Evolutionary conservation across 2,888 invertebrate species (phyloP), one percentile per base, ranked within the genome.

Genomic region (Brachyptera putata): DNA sequence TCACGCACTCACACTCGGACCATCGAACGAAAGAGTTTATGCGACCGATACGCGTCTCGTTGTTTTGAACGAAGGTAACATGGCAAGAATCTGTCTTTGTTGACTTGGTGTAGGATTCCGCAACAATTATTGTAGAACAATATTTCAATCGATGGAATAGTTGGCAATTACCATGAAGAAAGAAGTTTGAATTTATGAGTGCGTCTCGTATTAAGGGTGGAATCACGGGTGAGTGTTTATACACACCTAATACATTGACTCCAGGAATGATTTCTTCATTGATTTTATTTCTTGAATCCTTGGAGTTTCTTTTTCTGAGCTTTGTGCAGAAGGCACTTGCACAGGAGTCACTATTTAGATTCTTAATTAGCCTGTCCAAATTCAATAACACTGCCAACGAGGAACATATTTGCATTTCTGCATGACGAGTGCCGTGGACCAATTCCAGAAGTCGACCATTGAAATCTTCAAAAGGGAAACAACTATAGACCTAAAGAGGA

Each of bases 371-470:
- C 7, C 5, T 30, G 11, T 30, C 30, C 11, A 30, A 30, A 7
- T 5, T 30, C 11, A 30, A 30, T 7, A 30, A 30, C 11, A 11
- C 11, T 11, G 30, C 5, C 16, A 49, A 9, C 1, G 49, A 49
- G 16, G 49, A 16, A 49, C 49, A 49, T 3, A 49, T 49, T 5
- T 49, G 49, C n/a, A 9, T 3, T 5, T 24, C 49, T 14, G 22
- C 49, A 22, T 49, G 22, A 9, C 49, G 24, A 3, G 49, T 49
- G 1, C 49, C 49, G 22, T 49, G 49, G 22, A 49, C 24, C n/a
- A 49, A 26, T 21, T 49, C 26, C 1, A n/a, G 14, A 14, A 49
- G n/a, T 14, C 14, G 14, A 7, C 49, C 22, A 21, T 49, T 49
- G 4, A 49, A 49, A 9, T n/a, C 14, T 22, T 49, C 49, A 1